Conservation (phyloP, 2,888 invertebrate genomes). For the Lamellibrachia columna region DNA sequence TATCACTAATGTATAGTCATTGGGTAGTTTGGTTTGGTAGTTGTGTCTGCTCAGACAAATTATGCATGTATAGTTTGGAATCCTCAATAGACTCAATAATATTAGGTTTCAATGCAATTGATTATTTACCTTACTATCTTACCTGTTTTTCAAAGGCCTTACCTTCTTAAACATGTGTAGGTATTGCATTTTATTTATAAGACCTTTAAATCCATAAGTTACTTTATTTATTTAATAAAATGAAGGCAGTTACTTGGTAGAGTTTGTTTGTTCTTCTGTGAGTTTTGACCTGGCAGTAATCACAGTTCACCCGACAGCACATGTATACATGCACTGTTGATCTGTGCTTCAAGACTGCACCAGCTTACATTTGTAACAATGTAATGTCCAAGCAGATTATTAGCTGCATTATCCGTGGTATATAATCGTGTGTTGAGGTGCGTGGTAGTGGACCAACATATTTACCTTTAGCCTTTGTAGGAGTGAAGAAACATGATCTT, state of each 20-base stretch:
- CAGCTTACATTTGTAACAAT: background rate
- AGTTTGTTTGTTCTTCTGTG: background rate
- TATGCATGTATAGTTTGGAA: background rate
- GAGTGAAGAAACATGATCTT: background rate
- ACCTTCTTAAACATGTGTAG: background rate
- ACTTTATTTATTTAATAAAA: background rate
- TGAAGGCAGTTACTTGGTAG: background rate
- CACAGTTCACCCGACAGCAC: background rate
- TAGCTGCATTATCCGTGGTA: background rate
- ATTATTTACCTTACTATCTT: background rate
- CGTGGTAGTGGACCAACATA: background rate
- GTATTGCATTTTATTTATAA: background rate
- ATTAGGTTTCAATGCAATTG: background rate
- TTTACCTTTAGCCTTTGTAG: background rate
- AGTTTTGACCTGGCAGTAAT: background rate
- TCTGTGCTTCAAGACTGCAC: background rate
- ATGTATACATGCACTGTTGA: background rate
- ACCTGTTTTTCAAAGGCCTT: too few species aligned
- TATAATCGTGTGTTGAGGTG: background rate
- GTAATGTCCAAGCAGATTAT: background rate
- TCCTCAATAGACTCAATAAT: background rate
- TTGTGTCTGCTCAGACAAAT: background rate
- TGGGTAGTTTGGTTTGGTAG: conserved; percentile 8
- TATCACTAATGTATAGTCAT: background rate
- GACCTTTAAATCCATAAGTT: background rate